Conservation (phyloP, 2,113 vertebrate genomes). For the Notechis scutatus region DNA sequence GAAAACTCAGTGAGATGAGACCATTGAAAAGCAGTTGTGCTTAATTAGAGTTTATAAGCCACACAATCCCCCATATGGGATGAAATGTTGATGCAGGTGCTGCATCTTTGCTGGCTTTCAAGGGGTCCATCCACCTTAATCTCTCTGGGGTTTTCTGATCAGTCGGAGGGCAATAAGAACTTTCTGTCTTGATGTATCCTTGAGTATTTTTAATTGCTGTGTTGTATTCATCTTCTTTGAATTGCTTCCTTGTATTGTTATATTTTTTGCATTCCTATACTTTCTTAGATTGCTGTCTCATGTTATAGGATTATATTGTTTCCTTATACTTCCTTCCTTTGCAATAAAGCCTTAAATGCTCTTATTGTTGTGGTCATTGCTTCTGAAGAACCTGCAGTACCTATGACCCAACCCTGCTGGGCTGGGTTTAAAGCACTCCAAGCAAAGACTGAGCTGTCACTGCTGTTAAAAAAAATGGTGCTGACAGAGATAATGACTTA, state of each 20-base stretch:
- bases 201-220: neutral
- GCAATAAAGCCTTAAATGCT: neutral
- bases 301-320: neutral
- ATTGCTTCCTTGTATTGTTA: neutral
- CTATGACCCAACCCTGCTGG: neutral
- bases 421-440: neutral
- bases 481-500: constrained; percentile 13
- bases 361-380: neutral
- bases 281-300: neutral
- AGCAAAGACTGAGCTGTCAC: constrained; percentile 10
- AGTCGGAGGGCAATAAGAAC: neutral
- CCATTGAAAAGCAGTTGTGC: neutral
- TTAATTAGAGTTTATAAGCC: neutral
- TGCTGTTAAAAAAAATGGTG: constrained; percentile 23
- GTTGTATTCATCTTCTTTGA: neutral
- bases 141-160: neutral
- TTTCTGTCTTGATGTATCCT: neutral
- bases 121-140: neutral
- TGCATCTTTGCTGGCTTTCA: neutral
- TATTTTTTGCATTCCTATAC: neutral
- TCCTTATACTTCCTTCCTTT: neutral
- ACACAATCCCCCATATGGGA: neutral
- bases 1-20: neutral
- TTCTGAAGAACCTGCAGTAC: neutral
- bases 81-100: neutral